These are phyloP conservation scores for Aporophyla nigra DNA, from an alignment of 2,888 invertebrate genomes.

Conservation along the genomic window DNA sequence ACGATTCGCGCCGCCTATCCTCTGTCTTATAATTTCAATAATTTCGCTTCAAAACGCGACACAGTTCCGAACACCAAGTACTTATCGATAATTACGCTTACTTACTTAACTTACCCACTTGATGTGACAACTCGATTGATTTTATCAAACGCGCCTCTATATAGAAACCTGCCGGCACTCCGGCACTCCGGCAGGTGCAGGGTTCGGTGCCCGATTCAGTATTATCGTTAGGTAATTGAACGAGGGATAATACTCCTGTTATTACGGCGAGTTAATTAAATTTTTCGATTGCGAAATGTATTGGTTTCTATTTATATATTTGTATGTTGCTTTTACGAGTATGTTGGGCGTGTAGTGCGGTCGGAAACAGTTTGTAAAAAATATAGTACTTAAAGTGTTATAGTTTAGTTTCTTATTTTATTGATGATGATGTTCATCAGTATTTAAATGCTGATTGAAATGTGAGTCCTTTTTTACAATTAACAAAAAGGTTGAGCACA, in stretches of 20 bases:
- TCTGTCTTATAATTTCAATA: slow-evolving; percentile 29
- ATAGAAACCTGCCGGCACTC: slow-evolving; percentile 63
- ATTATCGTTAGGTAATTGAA: slow-evolving; percentile 71
- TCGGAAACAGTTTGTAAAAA: background rate
- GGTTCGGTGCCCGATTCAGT: slow-evolving; percentile 64
- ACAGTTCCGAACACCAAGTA: slow-evolving; percentile 37
- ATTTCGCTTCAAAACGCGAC: slow-evolving; percentile 7
- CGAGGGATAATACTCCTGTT: slow-evolving; percentile 66
- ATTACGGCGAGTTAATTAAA: slow-evolving; percentile 61
- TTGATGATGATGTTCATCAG: background rate
- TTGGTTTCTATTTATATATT: slow-evolving; percentile 51
- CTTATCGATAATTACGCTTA: slow-evolving; percentile 51
- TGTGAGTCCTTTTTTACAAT: background rate
- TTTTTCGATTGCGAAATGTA: slow-evolving; percentile 64
- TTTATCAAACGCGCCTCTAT: slow-evolving; percentile 66
- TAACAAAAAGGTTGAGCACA: background rate
- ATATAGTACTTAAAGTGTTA: background rate
- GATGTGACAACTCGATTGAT: slow-evolving; percentile 67
- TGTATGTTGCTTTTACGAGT: slow-evolving; percentile 24
- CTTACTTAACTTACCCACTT: slow-evolving; percentile 34
- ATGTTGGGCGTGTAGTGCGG: background rate
- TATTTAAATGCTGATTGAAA: background rate
- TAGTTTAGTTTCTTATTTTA: slow-evolving; percentile 12
- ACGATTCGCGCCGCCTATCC: background rate
- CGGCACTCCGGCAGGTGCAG: slow-evolving; percentile 65